These are phyloP conservation scores for Protobothrops flavoviridis DNA, from an alignment of 2,113 vertebrate species.

Conservation along the genomic window DNA sequence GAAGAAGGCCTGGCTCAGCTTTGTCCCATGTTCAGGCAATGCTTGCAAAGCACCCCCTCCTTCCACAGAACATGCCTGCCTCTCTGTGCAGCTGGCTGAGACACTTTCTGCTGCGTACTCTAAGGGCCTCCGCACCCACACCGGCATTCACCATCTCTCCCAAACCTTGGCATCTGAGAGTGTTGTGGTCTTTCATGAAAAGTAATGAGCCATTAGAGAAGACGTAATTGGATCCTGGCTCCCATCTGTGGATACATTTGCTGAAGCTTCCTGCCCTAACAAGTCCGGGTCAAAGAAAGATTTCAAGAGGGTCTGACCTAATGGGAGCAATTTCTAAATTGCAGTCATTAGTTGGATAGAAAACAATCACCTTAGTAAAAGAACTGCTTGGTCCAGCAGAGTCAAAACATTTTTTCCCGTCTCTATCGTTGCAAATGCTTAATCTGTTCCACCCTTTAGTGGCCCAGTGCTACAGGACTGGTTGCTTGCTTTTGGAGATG, in stretches of 20 bases:
- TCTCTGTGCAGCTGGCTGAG: background rate
- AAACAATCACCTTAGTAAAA: background rate
- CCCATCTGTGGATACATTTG: constrained; percentile 25
- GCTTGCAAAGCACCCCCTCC: background rate
- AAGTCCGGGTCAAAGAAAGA: constrained; percentile 43
- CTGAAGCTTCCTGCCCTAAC: constrained; percentile 30
- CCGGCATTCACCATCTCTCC: background rate
- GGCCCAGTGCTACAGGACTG: fast-evolving
- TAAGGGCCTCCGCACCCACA: background rate
- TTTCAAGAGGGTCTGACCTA: constrained; percentile 45
- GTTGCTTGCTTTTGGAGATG: background rate
- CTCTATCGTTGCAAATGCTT: background rate
- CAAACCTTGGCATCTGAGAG: constrained; percentile 9
- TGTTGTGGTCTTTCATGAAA: constrained; percentile 22
- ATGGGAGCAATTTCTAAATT: constrained; percentile 20
- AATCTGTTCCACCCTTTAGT: background rate
- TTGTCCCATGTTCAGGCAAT: too few relatives aligned
- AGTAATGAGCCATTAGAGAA: constrained; percentile 50
- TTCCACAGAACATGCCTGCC: background rate
- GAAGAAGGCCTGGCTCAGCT: background rate
- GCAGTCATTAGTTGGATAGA: constrained; percentile 15
- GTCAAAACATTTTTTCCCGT: background rate
- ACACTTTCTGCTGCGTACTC: background rate
- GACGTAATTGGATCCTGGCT: constrained; percentile 49
- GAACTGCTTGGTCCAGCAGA: background rate